A percentile compares a stretch with the other conserved stretches of the same genome.
These are phyloP conservation scores for Yoshiicerus persimilis DNA, from an alignment of 1,140 invertebrate species.

Conservation along the genomic window DNA sequence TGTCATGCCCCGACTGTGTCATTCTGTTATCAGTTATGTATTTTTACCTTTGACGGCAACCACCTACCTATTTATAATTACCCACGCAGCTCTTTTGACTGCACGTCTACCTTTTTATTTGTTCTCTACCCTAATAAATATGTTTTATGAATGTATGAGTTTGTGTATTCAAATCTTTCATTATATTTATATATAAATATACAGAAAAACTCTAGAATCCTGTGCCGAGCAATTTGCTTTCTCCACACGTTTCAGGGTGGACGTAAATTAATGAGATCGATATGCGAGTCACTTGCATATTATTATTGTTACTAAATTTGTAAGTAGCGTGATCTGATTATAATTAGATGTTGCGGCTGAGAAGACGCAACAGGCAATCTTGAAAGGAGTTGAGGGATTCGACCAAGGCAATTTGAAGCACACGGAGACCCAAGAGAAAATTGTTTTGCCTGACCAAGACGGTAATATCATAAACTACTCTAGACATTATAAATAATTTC, in stretches of 20 bases:
- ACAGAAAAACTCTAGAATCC: not conserved
- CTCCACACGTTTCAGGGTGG: not conserved
- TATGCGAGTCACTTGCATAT: not conserved
- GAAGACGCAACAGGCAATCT: constrained; percentile 80
- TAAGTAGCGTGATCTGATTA: constrained; percentile 3
- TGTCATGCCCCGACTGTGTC: not conserved
- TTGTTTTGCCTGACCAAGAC: constrained; percentile 89
- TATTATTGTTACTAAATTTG: not conserved
- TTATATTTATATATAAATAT: not conserved
- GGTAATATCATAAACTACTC: constrained; percentile 62
- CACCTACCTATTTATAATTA: not conserved
- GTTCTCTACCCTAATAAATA: not conserved
- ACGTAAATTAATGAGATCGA: not conserved
- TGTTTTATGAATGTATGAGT: not conserved
- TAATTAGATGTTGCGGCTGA: constrained; percentile 77
- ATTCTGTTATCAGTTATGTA: not conserved
- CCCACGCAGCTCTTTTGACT: not conserved
- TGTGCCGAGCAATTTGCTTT: not conserved
- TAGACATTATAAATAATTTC: not conserved
- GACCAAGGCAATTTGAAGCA: constrained; percentile 82
- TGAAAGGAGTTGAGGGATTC: constrained; percentile 82
- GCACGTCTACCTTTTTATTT: not conserved
- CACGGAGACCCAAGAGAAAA: constrained; percentile 89
- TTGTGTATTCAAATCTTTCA: not conserved
- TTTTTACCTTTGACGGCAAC: not conserved